Evolutionary conservation across 2,113 vertebrate genomes (phyloP).

Genomic region (Coptodon bakossiorum): DNA sequence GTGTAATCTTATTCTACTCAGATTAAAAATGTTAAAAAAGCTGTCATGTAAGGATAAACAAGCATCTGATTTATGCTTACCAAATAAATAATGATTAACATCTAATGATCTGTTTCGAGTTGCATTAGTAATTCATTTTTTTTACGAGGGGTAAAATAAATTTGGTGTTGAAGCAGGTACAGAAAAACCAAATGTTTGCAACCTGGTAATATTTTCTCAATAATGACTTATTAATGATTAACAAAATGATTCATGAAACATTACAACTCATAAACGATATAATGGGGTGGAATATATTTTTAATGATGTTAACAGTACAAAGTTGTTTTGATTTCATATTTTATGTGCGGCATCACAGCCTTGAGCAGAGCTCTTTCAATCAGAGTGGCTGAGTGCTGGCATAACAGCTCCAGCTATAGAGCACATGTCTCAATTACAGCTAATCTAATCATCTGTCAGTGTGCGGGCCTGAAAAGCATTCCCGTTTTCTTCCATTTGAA

Average conservation of each 20-base stretch:
- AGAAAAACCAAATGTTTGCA: background rate
- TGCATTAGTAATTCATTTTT: background rate
- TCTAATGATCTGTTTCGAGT: background rate
- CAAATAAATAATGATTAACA: background rate
- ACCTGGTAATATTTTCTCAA: background rate
- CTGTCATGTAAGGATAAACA: no score
- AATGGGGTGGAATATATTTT: background rate
- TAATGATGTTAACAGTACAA: background rate
- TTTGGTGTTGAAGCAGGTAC: background rate
- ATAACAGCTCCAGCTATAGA: background rate
- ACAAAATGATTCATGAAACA: background rate
- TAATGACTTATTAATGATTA: background rate
- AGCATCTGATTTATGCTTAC: background rate
- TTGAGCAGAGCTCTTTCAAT: background rate
- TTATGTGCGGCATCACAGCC: background rate
- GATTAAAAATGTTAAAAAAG: background rate
- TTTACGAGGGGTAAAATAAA: background rate
- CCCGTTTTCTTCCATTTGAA: background rate
- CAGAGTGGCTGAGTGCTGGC: conserved; percentile 7
- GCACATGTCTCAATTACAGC: conserved; percentile 52
- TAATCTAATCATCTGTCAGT: conserved; percentile 45
- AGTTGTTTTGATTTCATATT: background rate
- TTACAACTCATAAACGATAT: background rate
- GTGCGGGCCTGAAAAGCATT: conserved; percentile 23
- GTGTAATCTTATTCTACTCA: background rate